Percentiles rank a stretch among this genome's conserved stretches.
Conservation (phyloP, 1,140 invertebrate genomes). For the Psilanteris sp. region DNA sequence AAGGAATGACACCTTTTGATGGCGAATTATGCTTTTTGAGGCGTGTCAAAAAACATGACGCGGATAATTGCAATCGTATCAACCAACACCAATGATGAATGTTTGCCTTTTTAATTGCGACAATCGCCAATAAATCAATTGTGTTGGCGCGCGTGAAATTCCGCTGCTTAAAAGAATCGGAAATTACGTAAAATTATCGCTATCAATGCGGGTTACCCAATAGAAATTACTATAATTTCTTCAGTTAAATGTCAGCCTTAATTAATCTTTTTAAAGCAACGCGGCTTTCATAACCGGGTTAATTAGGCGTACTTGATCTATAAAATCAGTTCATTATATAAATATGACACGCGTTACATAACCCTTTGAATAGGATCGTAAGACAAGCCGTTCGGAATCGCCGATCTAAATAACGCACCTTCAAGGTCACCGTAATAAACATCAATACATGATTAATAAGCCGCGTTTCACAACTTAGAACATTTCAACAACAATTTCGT, state of each 20-base stretch:
- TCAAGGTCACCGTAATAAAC: background rate
- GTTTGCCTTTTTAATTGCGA: no score
- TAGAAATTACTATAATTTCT: slow-evolving; percentile 1
- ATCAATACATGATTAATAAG: background rate
- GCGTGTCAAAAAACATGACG: no score
- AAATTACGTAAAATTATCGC: slow-evolving; percentile 21
- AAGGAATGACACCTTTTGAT: no score
- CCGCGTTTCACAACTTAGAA: background rate
- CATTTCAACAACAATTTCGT: slow-evolving; percentile 3
- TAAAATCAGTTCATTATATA: background rate
- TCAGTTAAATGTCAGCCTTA: background rate
- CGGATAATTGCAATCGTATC: no score
- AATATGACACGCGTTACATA: background rate
- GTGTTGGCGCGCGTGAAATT: background rate
- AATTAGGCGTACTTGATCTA: background rate
- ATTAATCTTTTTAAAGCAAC: no score
- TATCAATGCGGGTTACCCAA: slow-evolving; percentile 8
- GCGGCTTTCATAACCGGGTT: no score
- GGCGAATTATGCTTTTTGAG: no score
- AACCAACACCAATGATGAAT: no score
- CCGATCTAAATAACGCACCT: background rate
- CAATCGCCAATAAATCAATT: background rate
- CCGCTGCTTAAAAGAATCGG: slow-evolving; percentile 6
- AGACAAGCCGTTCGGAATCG: no score
- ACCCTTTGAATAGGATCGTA: no score